Evolutionary conservation across 2,888 invertebrate genomes (phyloP), one percentile per base, ranked within the genome.

Genomic region (Oxycera nigricornis): DNA sequence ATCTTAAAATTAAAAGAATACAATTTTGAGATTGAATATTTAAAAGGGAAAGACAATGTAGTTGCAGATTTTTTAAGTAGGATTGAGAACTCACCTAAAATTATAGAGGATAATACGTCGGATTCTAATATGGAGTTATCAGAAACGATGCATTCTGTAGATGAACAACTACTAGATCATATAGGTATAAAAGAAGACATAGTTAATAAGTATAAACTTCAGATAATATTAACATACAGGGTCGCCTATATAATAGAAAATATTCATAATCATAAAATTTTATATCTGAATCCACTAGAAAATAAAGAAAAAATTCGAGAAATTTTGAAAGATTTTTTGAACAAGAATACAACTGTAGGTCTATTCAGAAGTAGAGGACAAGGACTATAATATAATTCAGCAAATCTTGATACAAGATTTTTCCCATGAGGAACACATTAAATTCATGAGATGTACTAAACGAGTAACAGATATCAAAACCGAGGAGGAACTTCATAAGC

Each of bases 211-310:
- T 77, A 76, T 59, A 75, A 68, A 67, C 75, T 73, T 6, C 77
- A 77, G 57, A 72, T 77, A 17, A 77, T 77, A 35, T 50, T 78
- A 73, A 75, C 75, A 9, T 76, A 77, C 35, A 76, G 46, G n/a
- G n/a, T n/a, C n/a, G n/a, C n/a, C n/a, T n/a, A n/a, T n/a, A n/a
- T n/a, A n/a, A n/a, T n/a, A n/a, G n/a, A n/a, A n/a, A n/a, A n/a
- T n/a, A n/a, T n/a, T n/a, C n/a, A n/a, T n/a, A n/a, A n/a, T n/a
- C n/a, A n/a, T n/a, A n/a, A n/a, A n/a, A n/a, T n/a, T n/a, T n/a
- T n/a, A n/a, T n/a, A n/a, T n/a, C n/a, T n/a, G n/a, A n/a, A n/a
- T n/a, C n/a, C n/a, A n/a, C n/a, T n/a, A n/a, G n/a, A n/a, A n/a
- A n/a, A n/a, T n/a, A n/a, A n/a, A n/a, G n/a, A n/a, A n/a, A n/a